Evolutionary conservation across 2,113 vertebrate species (phyloP), one percentile per base, ranked within the genome.

Genomic region (Rhadina sibilatrix): DNA sequence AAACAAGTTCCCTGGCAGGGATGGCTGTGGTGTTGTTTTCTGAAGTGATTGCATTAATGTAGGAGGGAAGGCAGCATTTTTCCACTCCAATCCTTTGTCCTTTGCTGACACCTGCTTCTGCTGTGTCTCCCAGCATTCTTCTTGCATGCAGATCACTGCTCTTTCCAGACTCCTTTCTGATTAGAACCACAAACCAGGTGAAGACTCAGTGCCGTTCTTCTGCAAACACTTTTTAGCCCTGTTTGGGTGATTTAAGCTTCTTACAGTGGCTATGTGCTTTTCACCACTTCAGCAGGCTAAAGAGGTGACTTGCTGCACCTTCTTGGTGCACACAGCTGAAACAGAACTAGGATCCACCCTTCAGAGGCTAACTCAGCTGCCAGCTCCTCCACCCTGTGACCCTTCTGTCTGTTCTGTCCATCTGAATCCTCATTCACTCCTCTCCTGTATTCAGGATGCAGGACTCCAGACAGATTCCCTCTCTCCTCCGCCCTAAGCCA

Each of bases 361-460:
- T 60, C 75, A 74, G 64, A 75, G 57, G 56, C 47, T 65, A 75
- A 30, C 37, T 57, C 35, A 79, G 65, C 33, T 42, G 25, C 25
- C 77, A 57, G 15, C 37, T 74, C 33, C 79, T 92, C 87, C 90
- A 64, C 42, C 8, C 50, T 87, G 81, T 11, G 31, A 92, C 69
- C 56, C 16, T 80, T 52, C 86, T 97, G 87, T 46, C 33, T 89
- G 7, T 92, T 90, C 64, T 93, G 63, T 82, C 75, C 53, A 72
- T 28, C 53, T 78, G 82, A 96, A 91, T 89, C 72, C 70, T 91
- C 63, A 83, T 12, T 68, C 78, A 74, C 76, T 82, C 61, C 81
- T 96, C 91, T 93, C 92, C 92, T 93, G 90, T 97, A 93, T 81
- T 95, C 85, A 92, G 93, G 75, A 92, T 89, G 40, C 83, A 95